Base-by-base conservation (phyloP, 2,113 vertebrate species). In the Proteles cristata region DNA sequence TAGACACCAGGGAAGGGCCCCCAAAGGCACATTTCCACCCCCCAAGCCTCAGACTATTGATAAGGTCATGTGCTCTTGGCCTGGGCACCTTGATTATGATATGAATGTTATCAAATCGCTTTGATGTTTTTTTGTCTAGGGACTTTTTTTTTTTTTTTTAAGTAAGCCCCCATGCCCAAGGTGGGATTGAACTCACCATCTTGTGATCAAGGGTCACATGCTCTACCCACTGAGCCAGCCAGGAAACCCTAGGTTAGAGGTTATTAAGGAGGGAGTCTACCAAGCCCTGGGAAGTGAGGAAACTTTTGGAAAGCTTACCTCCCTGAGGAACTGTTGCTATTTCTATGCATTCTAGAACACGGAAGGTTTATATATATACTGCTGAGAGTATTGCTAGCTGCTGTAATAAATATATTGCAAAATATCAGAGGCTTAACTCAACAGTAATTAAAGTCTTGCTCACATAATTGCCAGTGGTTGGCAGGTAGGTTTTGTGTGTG, bases 21-120 rank as follows among this genome's bases (percentile, higher is more conserved):
- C 43, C 4, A 14, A n/a, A 23, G 28, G 28, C 2, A 4, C 31
- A 9, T 7, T 53, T 48, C 4, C 26, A 14, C 26, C 7, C 1
- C 43, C 39, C 71, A 74, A 76, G 25, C 25, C 23, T 11, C 43
- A 4, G 25, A 7, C 74, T 48, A 14, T 45, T 2, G 43, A 28
- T 76, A 16, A 28, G 43, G 1, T 31, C 74, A 48, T 11, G 15
- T 39, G 69, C 21, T 73, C 69, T 39, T 73, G 35, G 69, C 69
- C 63, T 58, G 16, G 5, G 16, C 31, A 69, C 9, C n/a, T 39
- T 3, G 69, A 39, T 73, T 11, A 26, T 39, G 12, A 26, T 23
- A 25, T 11, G 2, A 7, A 74, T 0, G 35, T 76, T 43, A 45
- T 39, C 73, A 28, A 45, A 48, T 45, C 26, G 25, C 25, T 45